Base-by-base conservation (phyloP, 2,888 invertebrate species). In the Salticus scenicus region DNA sequence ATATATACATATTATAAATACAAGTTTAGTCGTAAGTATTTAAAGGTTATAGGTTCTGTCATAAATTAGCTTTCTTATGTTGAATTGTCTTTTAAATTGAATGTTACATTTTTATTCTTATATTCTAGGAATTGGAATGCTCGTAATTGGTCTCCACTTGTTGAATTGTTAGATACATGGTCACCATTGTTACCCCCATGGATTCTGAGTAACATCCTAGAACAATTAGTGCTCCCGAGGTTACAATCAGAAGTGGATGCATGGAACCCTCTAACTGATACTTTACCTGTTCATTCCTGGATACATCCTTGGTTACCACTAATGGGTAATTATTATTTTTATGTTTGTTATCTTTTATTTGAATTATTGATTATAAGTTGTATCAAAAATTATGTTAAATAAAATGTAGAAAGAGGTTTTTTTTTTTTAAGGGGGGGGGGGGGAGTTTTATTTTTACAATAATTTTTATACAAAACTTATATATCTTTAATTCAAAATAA, bases 181-280 rank as follows among this genome's bases (percentile, higher is more conserved):
- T 93, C 93, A 77, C 94, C 94, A 0, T 91, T 96, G 0, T 91
- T 97, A 77, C 97, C 98, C 0, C 92, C 92, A 0, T 98, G 98
- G 97, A 94, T 98, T 84, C 89, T 95, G 88, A 94, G 95, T 88
- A 95, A 96, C 89, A 93, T 97, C 79, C 93, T 96, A n/a, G 94
- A 97, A 76, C 95, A 97, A 89, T 92, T 95, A 71, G 93, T 98
- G 72, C 92, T 97, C 89, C 97, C 97, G 0, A 88, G 90, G 69
- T 88, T 92, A 14, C 91, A 92, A 87, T 91, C 93, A 0, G 97
- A 95, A 88, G 97, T 97, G 0, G 94, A 95, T 66, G 94, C 93
- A 76, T 99, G 99, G 99, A 97, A 99, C 92, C 99, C 99, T 0
- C 93, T 98, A 0, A 95, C 95, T 0, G 99, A 99, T 91, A 96